Percentiles rank a stretch among this genome's conserved stretches.
Conservation (phyloP, 2,113 vertebrate genomes). For the Chionodraco myersi region DNA sequence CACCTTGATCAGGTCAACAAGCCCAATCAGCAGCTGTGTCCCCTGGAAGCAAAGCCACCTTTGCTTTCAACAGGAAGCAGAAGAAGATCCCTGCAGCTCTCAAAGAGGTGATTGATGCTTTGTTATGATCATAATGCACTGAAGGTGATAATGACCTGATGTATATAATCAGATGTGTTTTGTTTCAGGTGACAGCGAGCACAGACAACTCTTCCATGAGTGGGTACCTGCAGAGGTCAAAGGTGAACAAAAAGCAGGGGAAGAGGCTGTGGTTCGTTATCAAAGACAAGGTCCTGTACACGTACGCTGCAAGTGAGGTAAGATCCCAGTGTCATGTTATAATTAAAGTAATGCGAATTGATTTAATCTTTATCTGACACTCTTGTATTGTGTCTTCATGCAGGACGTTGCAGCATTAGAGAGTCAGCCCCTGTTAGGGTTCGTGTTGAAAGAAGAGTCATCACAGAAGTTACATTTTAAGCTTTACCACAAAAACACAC, state of each 20-base stretch:
- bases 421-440: conserved; percentile 95
- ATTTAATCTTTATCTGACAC: not conserved
- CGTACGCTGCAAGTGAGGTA: conserved; percentile 98
- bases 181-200: conserved; percentile 90
- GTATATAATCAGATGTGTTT: conserved; percentile 26
- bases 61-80: conserved; percentile 86
- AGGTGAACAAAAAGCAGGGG: conserved; percentile 92
- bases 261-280: conserved; percentile 98
- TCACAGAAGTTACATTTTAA: conserved; percentile 88
- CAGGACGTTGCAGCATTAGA: conserved; percentile 97
- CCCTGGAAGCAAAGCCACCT: conserved; percentile 85
- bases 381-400: conserved; percentile 17
- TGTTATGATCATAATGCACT: not conserved
- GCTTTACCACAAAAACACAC: conserved; percentile 94
- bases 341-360: not conserved
- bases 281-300: conserved; percentile 97
- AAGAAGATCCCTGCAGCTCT: conserved; percentile 96
- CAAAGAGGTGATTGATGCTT: conserved; percentile 87
- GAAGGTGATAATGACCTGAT: not conserved
- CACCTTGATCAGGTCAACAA: conserved; percentile 80
- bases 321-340: conserved; percentile 29
- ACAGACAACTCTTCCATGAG: conserved; percentile 96
- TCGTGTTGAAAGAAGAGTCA: conserved; percentile 88
- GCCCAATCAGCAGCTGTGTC: conserved; percentile 76
- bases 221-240: conserved; percentile 94